Base-by-base conservation (phyloP, 2,888 invertebrate genomes). In the Rhorus exstirpatorius region DNA sequence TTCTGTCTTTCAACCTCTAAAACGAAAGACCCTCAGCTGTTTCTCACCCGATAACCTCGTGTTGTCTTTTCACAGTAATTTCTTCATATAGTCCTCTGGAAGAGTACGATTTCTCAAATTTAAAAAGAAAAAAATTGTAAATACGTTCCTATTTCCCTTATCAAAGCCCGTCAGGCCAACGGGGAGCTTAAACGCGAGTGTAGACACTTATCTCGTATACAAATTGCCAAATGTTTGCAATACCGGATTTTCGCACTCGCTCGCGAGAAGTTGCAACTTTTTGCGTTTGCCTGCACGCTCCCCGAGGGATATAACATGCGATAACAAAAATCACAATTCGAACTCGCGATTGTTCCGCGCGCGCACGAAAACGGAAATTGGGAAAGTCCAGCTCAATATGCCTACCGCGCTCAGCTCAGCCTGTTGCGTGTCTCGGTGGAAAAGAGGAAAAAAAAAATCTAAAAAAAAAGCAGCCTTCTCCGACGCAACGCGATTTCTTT, bases 321-420 rank as follows among this genome's bases (percentile, higher is more conserved):
- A 85, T 84, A 84, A 87, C 87, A n/a, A 87, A 89, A 91, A 75
- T 58, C 72, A 7, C 35, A 38, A 38, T 67, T 67, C 35, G 49
- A 49, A 14, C 51, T 90, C 89, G 72, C 51, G 71, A 89, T 91
- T 88, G 91, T 91, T 91, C 89, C 89, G 85, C 88, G 87, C 88
- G 87, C 24, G 61, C 63, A 12, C 31, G 87, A 89, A 90, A 92
- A 90, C 92, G 92, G 92, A 92, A 89, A 91, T 92, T 91, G 89
- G 88, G 91, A 91, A 91, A 91, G 86, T 86, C 85, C 19, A 17
- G 6, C 41, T 41, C 41, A 38, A 53, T 53, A 38, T 38, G 41
- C 17, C 31, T 2, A n/a, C 6, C 14, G 21, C 21, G 46, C 35
- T 14, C 19, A 21, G 44, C 53, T 19, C 75, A 70, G 74, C 74